Conservation (phyloP, 2,113 vertebrate species). For the Prunella fulvescens region DNA sequence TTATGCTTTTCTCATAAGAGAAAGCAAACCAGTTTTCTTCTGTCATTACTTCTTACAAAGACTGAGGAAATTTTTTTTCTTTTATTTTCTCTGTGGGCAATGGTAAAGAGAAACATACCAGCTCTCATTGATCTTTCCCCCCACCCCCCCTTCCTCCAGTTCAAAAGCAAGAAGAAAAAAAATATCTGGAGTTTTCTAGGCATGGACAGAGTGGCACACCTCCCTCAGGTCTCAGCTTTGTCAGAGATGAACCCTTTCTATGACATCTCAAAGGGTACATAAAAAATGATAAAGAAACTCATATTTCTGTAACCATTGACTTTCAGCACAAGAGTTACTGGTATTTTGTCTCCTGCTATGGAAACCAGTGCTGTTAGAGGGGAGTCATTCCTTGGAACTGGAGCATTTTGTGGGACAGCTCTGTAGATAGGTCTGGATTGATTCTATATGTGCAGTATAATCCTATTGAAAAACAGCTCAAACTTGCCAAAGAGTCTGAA, state of each 20-base stretch:
- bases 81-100: not conserved
- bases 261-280: not conserved
- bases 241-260: not conserved
- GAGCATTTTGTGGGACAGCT: not conserved
- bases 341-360: not conserved
- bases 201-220: not conserved
- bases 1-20: not conserved
- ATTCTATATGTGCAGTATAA: not conserved
- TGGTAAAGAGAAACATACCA: not conserved
- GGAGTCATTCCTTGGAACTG: not conserved
- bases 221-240: not conserved
- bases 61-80: not conserved
- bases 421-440: not conserved
- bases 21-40: not conserved
- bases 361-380: not conserved
- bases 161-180: not conserved
- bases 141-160: not conserved
- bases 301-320: not conserved
- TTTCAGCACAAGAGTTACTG: not conserved
- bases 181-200: not conserved
- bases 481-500: not conserved
- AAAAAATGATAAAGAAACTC: not conserved
- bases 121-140: fast-evolving
- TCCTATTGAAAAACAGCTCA: not conserved
- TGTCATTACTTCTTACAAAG: not conserved